These are phyloP conservation scores for Polymixis flavicincta DNA, from an alignment of 2,888 invertebrate genomes.

Conservation along the genomic window DNA sequence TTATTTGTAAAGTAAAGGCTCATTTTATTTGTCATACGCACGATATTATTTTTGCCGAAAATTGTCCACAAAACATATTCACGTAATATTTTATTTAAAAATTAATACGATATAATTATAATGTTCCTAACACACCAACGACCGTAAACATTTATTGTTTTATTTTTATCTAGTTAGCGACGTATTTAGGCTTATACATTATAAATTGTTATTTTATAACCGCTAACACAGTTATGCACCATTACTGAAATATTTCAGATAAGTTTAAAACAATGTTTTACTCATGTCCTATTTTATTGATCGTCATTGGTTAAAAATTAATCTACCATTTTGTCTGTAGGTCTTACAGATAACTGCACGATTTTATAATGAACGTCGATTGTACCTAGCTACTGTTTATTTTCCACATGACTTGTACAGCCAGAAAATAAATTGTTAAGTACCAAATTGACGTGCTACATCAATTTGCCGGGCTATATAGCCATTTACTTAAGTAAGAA, in stretches of 20 bases:
- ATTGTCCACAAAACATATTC: slow-evolving; percentile 53
- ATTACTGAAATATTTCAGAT: slow-evolving; percentile 63
- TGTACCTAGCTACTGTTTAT: neutral
- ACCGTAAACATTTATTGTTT: slow-evolving; percentile 60
- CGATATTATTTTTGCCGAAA: slow-evolving; percentile 29
- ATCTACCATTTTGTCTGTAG: neutral
- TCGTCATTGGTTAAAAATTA: neutral
- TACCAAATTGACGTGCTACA: neutral
- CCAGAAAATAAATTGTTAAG: neutral
- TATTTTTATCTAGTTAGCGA: slow-evolving; percentile 59
- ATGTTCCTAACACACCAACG: slow-evolving; percentile 65
- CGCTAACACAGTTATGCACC: slow-evolving; percentile 57
- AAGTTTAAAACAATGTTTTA: slow-evolving; percentile 58
- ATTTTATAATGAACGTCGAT: neutral
- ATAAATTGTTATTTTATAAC: slow-evolving; percentile 53
- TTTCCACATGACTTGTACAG: neutral
- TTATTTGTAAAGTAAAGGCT: slow-evolving; percentile 1
- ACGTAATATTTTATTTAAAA: slow-evolving; percentile 58
- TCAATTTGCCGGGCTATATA: neutral
- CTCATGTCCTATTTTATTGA: slow-evolving; percentile 8
- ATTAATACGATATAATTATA: slow-evolving; percentile 60
- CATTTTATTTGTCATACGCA: neutral
- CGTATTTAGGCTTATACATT: slow-evolving; percentile 69
- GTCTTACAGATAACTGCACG: neutral
- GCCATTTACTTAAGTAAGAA: neutral